Base-by-base conservation (phyloP, 2,113 vertebrate genomes). In the Cheirogaleus medius region DNA sequence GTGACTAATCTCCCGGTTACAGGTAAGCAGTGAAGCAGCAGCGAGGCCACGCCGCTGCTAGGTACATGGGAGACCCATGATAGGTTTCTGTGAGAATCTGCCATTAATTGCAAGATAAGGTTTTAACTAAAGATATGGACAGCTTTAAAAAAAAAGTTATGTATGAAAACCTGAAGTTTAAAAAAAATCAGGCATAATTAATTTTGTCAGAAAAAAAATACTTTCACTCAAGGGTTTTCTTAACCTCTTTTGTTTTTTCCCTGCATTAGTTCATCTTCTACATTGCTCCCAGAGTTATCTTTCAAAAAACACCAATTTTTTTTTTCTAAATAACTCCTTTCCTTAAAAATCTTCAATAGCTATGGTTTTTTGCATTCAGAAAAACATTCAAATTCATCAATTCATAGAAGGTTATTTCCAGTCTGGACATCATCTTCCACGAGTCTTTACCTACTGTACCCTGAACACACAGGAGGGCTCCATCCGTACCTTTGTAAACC, bases 1-100 rank as follows among this genome's bases (percentile, higher is more conserved):
- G 99, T 99, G 94, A 99, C 99, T 86, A 99, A 98, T 98, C 98
- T 99, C 98, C 97, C 99, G 95, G 99, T 99, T 98, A 99, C 99
- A 99, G 99, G 99, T 99, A 97, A 98, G 97, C 71, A 37, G 34
- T 47, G 8, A 97, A 98, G 97, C 71, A 37, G 34, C 52, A 9
- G 21, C 64, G 9, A 10, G 1, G 37, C 42, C 6, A 4, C 39
- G 39, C 17, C 8, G 54, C n/a, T 21, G 1, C 11, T 8, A 13
- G 39, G 74, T 78, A 58, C 27, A 15, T 4, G 15, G 11, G 10
- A 32, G 7, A 42, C 69, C 47, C 17, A 0, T 9, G 42, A 1
- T 17, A 54, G 20, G 47, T 34, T 47, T 58, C 64, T 58, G 0
- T 64, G 54, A 60, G 66, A 82, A n/a, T 27, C 34, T 92, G 56